Evolutionary conservation across 2,113 vertebrate species (phyloP).

Genomic region (Columba janthina): DNA sequence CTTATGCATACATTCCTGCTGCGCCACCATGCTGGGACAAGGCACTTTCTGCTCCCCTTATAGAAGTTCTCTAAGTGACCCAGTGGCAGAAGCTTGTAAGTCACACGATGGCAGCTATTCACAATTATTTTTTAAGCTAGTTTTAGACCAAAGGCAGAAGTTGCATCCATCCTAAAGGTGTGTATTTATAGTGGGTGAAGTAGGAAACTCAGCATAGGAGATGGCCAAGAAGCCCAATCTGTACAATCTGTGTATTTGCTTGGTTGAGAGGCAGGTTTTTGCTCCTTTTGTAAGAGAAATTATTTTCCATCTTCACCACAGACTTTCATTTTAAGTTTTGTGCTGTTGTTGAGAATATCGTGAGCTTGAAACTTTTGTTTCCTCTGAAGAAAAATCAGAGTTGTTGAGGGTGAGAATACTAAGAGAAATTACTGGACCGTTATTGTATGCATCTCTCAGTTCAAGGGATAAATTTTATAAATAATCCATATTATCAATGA

Average conservation of each 20-base stretch:
- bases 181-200: not conserved
- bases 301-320: not conserved
- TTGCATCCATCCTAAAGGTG: not conserved
- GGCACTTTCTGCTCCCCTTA: not conserved
- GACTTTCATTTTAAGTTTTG: not conserved
- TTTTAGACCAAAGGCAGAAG: not conserved
- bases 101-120: not conserved
- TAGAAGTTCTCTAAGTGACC: not conserved
- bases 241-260: not conserved
- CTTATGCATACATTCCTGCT: fast-evolving
- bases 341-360: not conserved
- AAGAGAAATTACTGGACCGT: not conserved
- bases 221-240: not conserved
- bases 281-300: not conserved
- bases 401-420: not conserved
- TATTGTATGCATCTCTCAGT: not conserved
- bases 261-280: not conserved
- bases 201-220: fast-evolving
- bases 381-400: not conserved
- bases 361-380: not conserved
- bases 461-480: not conserved
- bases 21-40: not conserved
- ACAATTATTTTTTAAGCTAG: not conserved
- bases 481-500: not conserved
- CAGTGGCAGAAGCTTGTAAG: not conserved